Evolutionary conservation across 2,888 invertebrate species (phyloP), one percentile per base, ranked within the genome.

Genomic region (Mechanitis mazaeus): DNA sequence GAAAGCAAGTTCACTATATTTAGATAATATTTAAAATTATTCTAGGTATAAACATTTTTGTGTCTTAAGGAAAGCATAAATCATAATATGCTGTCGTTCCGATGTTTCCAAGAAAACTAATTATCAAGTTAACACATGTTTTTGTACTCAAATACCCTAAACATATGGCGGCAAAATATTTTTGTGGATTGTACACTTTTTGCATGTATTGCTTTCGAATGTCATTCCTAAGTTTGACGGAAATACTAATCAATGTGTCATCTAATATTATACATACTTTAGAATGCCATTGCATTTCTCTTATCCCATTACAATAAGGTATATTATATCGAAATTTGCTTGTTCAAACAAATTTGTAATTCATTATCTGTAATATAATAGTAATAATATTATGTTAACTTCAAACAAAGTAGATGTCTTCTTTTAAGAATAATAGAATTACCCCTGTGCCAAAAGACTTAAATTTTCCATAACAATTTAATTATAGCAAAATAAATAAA

Each of bases 41-140:
- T 60, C 63, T 61, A 20, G 20, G 20, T 20, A 62, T 57, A 57
- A 55, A 57, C 72, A 69, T 74, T 72, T 73, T 74, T 75, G 69
- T 69, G 68, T 65, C 72, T 70, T 66, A 64, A 67, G 75, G 84
- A 80, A 85, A 76, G 71, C 77, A 85, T 86, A 82, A 81, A 84
- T 86, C 84, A 85, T 70, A 59, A 38, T 59, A 60, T 60, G 58
- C 68, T 72, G 72, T 70, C 69, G 74, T 73, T 71, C 73, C 72
- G 71, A 68, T 72, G 68, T 68, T 85, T 86, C 87, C 74, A 68
- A 83, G 87, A 87, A 87, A 82, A 79, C 74, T 79, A 79, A 84
- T 87, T 87, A 84, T 79, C 87, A 80, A 80, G 72, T 87, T 85
- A 77, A 81, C 88, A 87, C 87, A 71, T 82, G 80, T 82, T 86